Base-by-base conservation (phyloP, 30 jellyfish, hydroid and myxozoan species). In the Aurelia sp. region DNA sequence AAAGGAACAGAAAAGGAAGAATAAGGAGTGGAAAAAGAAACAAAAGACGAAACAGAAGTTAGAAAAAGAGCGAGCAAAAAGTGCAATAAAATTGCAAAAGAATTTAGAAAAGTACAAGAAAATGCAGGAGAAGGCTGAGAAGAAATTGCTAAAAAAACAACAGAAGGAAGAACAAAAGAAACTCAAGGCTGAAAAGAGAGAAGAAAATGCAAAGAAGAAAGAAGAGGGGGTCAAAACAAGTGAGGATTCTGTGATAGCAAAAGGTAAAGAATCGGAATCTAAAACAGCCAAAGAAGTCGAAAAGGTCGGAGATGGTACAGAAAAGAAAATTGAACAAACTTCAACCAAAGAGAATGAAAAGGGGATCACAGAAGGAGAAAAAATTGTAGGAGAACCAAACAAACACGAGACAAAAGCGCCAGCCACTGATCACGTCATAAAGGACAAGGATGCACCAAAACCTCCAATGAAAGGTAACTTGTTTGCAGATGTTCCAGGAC, bases 11-110 rank as follows among this genome's bases (percentile, higher is more conserved):
- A 51, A 40, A 22, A 55, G 22, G 48, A 30, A 5, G 48, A 17
- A 55, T 21, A 38, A 75, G 62, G 51, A 75, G 47, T 38, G 11
- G 67, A 55, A 55, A 11, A 63, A 51, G 57, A 48, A 74, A 74
- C 17, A 41, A 51, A 21, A 74, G 69, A 35, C 21, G 1, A 3
- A 74, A 55, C 3, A 51, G 86, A 18, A 47, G 13, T 21, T 51
- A 75, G 76, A 57, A 75, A 27, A 75, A 20, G 77, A 21, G 22
- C 53, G 44, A 66, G 77, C 10, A 18, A 16, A 24, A 19, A 40
- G 38, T 31, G 35, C 5, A 60, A 61, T 40, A 33, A 24, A 12
- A 40, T 4, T 31, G 22, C 20, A n/a, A 13, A 69, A 69, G 41
- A 30, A 12, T 8, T 20, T n/a, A 59, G 52, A 76, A 40, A 40